phyloP scores from a whole-genome alignment of 2,797 vertebrate genomes.

The Danio albolineatus region DNA sequence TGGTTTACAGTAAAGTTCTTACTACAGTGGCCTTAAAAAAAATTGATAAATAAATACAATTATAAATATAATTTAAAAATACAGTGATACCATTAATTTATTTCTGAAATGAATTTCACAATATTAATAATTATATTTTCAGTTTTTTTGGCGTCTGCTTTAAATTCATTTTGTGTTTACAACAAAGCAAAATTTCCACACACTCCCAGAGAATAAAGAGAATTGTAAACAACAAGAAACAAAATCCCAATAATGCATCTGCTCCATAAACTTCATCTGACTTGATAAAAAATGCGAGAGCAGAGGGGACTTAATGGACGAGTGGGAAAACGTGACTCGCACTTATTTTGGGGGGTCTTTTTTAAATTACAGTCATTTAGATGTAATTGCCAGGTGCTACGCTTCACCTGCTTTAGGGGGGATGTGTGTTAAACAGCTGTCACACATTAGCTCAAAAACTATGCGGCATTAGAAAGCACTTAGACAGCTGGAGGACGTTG shows the following conservation, averaged over 20 bases:
- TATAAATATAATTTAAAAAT: no score
- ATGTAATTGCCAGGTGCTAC: slow-evolving; percentile 52
- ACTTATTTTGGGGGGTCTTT: slow-evolving; percentile 44
- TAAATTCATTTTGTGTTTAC: not conserved
- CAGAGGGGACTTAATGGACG: slow-evolving; percentile 19
- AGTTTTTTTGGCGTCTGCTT: not conserved
- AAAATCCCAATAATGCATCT: slow-evolving; percentile 11
- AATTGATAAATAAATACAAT: no score
- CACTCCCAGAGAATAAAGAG: not conserved
- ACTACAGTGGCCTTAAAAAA: no score
- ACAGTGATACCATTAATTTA: not conserved
- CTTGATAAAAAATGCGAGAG: not conserved
- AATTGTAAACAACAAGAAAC: not conserved
- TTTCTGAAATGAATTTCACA: not conserved
- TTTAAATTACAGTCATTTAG: slow-evolving; percentile 58
- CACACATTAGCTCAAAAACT: slow-evolving; percentile 62
- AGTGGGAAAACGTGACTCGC: slow-evolving; percentile 42
- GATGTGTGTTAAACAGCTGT: slow-evolving; percentile 67
- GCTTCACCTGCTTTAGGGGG: slow-evolving; percentile 54
- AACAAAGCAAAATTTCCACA: not conserved
- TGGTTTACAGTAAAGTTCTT: no score
- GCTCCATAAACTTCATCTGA: not conserved
- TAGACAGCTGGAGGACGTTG: not conserved
- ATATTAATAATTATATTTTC: not conserved
- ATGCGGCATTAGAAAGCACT: slow-evolving; percentile 55